These are phyloP conservation scores for Sisyra nigra DNA, from an alignment of 2,888 invertebrate species.

Conservation along the genomic window DNA sequence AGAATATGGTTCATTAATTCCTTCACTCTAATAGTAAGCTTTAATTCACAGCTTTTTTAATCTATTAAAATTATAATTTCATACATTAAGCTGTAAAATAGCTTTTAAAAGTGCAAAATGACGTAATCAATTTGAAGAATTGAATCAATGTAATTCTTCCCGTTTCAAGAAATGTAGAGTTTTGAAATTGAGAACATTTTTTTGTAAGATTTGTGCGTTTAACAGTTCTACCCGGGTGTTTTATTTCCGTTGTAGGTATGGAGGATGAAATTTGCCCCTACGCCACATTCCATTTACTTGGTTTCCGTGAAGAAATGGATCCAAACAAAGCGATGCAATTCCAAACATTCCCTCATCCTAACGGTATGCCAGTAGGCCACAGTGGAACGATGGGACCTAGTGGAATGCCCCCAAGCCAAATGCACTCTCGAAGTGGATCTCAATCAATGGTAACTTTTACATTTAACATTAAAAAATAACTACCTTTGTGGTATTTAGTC, in stretches of 20 bases:
- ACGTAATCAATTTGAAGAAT: background rate
- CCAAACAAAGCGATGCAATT: constrained; percentile 80
- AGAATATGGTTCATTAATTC: too few species aligned
- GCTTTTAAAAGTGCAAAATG: background rate
- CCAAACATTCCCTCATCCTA: constrained; percentile 72
- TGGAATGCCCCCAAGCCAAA: constrained; percentile 56
- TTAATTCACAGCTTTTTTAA: too few species aligned
- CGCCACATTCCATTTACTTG: constrained; percentile 88
- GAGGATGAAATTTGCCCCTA: constrained; percentile 95
- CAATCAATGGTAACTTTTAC: constrained; percentile 63
- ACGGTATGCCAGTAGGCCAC: constrained; percentile 42
- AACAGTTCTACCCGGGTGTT: constrained; percentile 8
- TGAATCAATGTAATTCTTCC: too few species aligned
- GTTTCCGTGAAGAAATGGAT: constrained; percentile 93
- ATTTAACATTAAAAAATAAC: background rate
- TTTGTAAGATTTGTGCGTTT: background rate
- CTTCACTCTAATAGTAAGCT: too few species aligned
- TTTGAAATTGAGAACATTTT: background rate
- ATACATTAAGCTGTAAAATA: background rate
- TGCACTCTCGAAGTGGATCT: constrained; percentile 71
- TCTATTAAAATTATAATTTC: too few species aligned
- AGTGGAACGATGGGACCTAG: constrained; percentile 72
- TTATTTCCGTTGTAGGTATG: constrained; percentile 46
- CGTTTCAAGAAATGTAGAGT: background rate
- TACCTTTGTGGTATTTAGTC: too few species aligned